phyloP scores from a whole-genome alignment of 2,888 invertebrate species.

The Mimachlamys varia region DNA sequence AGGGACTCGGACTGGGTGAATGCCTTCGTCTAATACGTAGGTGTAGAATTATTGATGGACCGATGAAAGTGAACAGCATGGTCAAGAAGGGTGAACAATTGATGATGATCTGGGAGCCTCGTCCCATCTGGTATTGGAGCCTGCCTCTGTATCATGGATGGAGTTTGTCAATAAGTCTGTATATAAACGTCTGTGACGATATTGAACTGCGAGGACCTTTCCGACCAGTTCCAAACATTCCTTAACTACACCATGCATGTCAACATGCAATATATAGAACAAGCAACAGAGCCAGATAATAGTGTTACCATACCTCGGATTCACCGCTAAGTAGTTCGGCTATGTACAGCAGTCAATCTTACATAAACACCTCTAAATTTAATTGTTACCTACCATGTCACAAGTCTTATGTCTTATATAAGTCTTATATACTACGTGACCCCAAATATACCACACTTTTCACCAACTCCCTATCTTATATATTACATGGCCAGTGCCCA shows the following conservation, averaged over 20 bases:
- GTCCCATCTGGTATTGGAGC: background rate
- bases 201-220: background rate
- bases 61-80: background rate
- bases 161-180: background rate
- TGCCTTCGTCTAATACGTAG: background rate
- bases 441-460: too few species aligned
- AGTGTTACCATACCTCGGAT: background rate
- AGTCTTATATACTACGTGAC: too few species aligned
- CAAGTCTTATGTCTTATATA: too few species aligned
- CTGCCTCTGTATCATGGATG: background rate
- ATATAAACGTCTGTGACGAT: background rate
- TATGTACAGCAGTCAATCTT: too few species aligned
- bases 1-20: background rate
- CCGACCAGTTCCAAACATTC: background rate
- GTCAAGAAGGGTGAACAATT: background rate
- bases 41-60: conserved; percentile 22
- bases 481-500: too few species aligned
- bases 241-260: background rate
- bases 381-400: too few species aligned
- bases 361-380: too few species aligned
- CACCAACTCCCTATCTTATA: too few species aligned
- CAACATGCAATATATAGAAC: background rate
- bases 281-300: background rate
- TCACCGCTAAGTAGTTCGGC: background rate
- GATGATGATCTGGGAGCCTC: background rate